Percentiles rank a stretch among this genome's conserved stretches.
Conservation (phyloP, 2,113 vertebrate genomes). For the Trematocara variabile region DNA sequence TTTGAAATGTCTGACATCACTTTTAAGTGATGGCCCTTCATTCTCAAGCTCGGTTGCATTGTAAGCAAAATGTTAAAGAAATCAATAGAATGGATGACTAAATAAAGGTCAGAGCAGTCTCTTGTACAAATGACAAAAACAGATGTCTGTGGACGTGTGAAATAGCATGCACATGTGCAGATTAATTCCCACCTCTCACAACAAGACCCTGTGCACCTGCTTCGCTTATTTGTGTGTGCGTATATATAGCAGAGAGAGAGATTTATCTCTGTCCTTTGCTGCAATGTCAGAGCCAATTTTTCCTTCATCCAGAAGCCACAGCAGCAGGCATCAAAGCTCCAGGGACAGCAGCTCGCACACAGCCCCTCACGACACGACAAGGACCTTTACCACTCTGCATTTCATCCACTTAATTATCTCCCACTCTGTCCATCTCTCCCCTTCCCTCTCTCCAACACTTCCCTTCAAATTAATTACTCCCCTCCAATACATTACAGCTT, state of each 20-base stretch:
- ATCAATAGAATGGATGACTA: not conserved
- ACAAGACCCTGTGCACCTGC: not conserved
- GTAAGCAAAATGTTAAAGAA: not conserved
- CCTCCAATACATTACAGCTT: not conserved
- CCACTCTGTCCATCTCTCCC: not conserved
- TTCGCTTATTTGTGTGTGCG: not conserved
- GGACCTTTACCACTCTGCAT: constrained; percentile 23
- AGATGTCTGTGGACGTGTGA: not conserved
- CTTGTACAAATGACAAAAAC: not conserved
- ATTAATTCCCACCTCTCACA: not conserved
- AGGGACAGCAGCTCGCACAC: constrained; percentile 19
- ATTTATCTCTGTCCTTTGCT: constrained; percentile 22
- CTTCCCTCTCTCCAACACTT: not conserved
- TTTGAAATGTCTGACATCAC: not conserved
- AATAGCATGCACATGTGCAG: not conserved
- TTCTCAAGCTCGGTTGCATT: not conserved
- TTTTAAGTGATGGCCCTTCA: not conserved
- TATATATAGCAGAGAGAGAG: not conserved
- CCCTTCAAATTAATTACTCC: constrained; percentile 21
- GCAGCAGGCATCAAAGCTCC: constrained; percentile 16
- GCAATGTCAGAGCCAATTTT: constrained; percentile 32
- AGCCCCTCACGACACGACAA: constrained; percentile 4
- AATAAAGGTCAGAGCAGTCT: not conserved
- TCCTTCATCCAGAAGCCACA: not conserved
- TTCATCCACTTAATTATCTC: constrained; percentile 28